Percentiles rank a stretch among this genome's conserved stretches.
Conservation (phyloP, 2,113 vertebrate species). For the Turnix velox region DNA sequence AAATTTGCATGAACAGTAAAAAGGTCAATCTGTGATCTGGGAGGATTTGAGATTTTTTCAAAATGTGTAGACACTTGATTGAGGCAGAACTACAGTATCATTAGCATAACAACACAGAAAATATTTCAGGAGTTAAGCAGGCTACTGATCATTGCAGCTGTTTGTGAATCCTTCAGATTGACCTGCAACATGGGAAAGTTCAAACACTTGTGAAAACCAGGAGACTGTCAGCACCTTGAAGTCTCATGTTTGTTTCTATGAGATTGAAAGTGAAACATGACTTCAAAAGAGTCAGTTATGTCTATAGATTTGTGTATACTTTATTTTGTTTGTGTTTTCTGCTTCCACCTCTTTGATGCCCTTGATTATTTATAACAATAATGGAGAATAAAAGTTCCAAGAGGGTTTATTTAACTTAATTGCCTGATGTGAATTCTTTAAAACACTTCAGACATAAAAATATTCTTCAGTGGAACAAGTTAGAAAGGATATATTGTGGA, state of each 20-base stretch:
- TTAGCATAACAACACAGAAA: background rate
- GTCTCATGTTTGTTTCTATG: background rate
- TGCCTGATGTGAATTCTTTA: background rate
- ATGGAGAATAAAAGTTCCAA: background rate
- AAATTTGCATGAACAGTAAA: background rate
- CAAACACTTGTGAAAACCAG: background rate
- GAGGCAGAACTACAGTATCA: background rate
- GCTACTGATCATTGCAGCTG: background rate
- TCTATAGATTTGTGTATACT: background rate
- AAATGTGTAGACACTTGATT: background rate
- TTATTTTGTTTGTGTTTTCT: background rate
- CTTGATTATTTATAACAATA: background rate
- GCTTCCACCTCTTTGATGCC: background rate
- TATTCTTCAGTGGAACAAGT: background rate
- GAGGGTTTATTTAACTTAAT: background rate
- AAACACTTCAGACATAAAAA: background rate
- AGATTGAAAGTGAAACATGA: background rate
- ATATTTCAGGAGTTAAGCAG: background rate
- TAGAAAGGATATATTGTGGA: background rate
- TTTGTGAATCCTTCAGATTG: background rate
- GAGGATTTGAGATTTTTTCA: background rate
- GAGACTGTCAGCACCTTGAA: background rate
- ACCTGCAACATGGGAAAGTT: background rate
- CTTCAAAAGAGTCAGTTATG: background rate
- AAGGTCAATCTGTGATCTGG: background rate